Conservation (phyloP, 2,888 invertebrate species). For the Heteropelma amictum region DNA sequence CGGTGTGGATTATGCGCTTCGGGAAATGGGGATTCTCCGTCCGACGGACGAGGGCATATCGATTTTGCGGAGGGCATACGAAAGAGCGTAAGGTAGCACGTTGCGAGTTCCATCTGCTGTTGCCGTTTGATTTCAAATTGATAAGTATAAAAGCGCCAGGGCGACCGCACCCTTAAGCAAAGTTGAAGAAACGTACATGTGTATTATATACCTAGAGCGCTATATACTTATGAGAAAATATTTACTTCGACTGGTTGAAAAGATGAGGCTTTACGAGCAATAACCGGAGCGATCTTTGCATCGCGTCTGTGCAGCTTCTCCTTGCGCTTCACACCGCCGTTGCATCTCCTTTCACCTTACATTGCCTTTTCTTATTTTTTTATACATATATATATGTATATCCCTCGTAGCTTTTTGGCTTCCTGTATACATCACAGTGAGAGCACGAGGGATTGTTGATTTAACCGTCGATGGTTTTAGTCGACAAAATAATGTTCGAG, state of each 20-base stretch:
- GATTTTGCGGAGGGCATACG: too few relatives aligned
- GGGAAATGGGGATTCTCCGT: too few relatives aligned
- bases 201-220: background rate
- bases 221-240: conserved; percentile 39
- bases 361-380: conserved; percentile 5
- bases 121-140: too few relatives aligned
- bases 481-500: conserved; percentile 62
- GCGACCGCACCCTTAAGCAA: conserved; percentile 13
- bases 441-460: conserved; percentile 63
- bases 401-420: conserved; percentile 32
- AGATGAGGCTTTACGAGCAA: conserved; percentile 65
- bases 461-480: conserved; percentile 67
- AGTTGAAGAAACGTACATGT: conserved; percentile 12
- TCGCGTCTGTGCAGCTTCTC: conserved; percentile 39
- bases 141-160: background rate
- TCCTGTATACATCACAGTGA: conserved; percentile 6
- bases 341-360: conserved; percentile 16
- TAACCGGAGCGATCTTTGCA: conserved; percentile 62
- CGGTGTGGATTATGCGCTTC: too few relatives aligned
- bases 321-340: background rate
- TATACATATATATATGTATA: background rate
- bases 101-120: too few relatives aligned
- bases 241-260: conserved; percentile 53
- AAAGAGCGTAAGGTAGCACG: too few relatives aligned
- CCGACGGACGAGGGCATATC: too few relatives aligned